Evolutionary conservation across 2,113 vertebrate genomes (phyloP).

Genomic region (Sus scrofa): T2T-Sscrofa CM000812.6:42929501-42930000

Average conservation of each 20-base stretch:
- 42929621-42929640: not conserved
- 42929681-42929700: not conserved
- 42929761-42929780: not conserved
- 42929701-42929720: not conserved
- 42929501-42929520: not conserved
- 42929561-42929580: conserved; percentile 35
- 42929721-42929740: not conserved
- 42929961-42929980: not conserved
- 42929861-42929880: not conserved
- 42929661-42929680: not conserved
- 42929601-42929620: not conserved
- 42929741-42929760: not conserved
- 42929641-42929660: not conserved
- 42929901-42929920: not conserved
- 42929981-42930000: not conserved
- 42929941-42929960: not conserved
- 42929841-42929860: not conserved
- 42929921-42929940: not conserved
- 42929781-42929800: not conserved
- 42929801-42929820: not conserved
- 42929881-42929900: not conserved
- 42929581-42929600: not conserved
- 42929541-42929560: not conserved
- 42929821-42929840: fast-evolving
- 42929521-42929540: not conserved